Evolutionary conservation across 1,140 invertebrate genomes (phyloP).

Genomic region (Diploscapter pachys): DNA sequence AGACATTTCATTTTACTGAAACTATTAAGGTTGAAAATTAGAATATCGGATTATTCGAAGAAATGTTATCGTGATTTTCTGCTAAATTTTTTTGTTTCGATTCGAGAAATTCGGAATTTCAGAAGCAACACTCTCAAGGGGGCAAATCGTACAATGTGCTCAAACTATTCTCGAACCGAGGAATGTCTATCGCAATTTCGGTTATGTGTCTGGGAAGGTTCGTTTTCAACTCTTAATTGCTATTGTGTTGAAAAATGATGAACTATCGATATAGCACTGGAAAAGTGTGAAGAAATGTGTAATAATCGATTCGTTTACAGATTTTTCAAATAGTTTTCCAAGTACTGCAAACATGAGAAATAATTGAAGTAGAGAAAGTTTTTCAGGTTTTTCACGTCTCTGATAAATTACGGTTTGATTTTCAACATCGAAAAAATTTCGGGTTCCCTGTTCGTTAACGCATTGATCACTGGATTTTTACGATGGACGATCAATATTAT

Average conservation of each 20-base stretch:
- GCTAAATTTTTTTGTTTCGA: too few relatives aligned
- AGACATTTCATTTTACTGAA: too few relatives aligned
- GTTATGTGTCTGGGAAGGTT: constrained; percentile 3
- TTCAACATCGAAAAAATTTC: constrained; percentile 56
- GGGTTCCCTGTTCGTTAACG: constrained; percentile 48
- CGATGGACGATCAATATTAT: constrained; percentile 50
- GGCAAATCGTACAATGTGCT: not conserved
- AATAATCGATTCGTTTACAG: constrained; percentile 1
- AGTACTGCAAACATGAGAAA: constrained; percentile 3
- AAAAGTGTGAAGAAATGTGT: not conserved
- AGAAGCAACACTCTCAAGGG: too few relatives aligned
- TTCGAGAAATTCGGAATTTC: too few relatives aligned
- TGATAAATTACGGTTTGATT: constrained; percentile 51
- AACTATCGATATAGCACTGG: not conserved
- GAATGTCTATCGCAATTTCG: not conserved
- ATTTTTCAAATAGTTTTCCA: not conserved
- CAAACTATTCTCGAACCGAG: not conserved
- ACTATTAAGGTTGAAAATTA: too few relatives aligned
- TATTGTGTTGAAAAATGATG: constrained; percentile 1
- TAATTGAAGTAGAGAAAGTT: not conserved
- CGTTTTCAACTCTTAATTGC: not conserved
- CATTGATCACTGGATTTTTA: constrained; percentile 46
- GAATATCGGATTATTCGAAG: too few relatives aligned
- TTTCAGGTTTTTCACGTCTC: constrained; percentile 42
- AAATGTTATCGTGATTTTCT: too few relatives aligned